Evolutionary conservation across 2,888 invertebrate genomes (phyloP), one percentile per base, ranked within the genome.

Genomic region (Tachina grossa): DNA sequence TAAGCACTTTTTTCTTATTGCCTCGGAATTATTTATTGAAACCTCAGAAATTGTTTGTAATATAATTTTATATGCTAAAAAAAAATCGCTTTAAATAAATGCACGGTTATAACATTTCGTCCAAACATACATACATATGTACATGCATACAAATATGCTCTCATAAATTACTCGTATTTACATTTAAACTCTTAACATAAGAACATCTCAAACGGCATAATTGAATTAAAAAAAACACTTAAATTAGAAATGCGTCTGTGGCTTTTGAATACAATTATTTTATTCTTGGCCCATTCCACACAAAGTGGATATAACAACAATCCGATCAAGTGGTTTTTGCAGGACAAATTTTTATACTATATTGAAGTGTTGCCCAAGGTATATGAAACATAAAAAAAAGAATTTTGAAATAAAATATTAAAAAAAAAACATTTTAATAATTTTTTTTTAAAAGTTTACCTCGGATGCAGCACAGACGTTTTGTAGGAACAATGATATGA

Each of bases 181-280:
- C n/a, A 10, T 41, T 61, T 43, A 8, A 61, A 11, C 61, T 61
- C 16, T 43, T 16, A 43, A 10, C 19, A 41, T 43, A 10, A 16
- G 16, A 43, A 16, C 61, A 61, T 61, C 43, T 43, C 65, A 6
- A 22, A 47, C 65, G 65, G 22, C 5, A 65, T 6, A 65, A 65
- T 45, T 47, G 2, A 14, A 65, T 22, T 47, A 1, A 9, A 16
- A 45, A 45, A 19, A 10, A 63, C 1, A 61, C 1, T 43, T 8
- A 63, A 51, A 39, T 68, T 16, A 68, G 41, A 3, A n/a, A 51
- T 69, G 53, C 13, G 43, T 19, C 53, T 69, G 66, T 16, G 66
- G 66, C 39, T 53, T 53, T 53, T 9, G 39, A 19, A 19, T 11
- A 13, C 41, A n/a, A 66, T 41, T 41, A 53, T 41, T 51, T 16